A percentile compares a stretch with the other conserved stretches of the same genome.
Evolutionary conservation across 2,797 vertebrate species (phyloP).

Genomic region (Percopsis omiscomaycus): DNA sequence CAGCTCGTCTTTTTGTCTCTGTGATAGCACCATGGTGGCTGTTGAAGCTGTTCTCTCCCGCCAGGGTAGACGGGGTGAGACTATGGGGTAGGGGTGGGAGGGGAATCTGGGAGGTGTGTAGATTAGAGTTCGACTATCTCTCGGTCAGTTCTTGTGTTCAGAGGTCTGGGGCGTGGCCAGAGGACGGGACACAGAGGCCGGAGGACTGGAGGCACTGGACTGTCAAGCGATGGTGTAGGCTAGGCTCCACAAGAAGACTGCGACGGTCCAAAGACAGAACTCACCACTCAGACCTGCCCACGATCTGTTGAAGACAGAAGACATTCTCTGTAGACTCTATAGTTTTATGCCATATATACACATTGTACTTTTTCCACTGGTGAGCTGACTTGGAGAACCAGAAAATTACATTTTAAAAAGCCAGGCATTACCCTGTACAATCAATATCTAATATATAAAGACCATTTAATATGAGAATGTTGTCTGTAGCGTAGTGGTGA

Average conservation of each 20-base stretch:
- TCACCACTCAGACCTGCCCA: slow-evolving; percentile 48
- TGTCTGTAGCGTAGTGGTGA: no score
- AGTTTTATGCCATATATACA: no score
- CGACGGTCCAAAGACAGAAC: slow-evolving; percentile 15
- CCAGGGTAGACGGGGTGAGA: slow-evolving; percentile 69
- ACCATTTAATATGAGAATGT: no score
- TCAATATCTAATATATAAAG: no score
- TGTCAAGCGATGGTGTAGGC: slow-evolving; percentile 21
- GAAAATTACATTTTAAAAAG: no score
- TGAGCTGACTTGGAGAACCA: no score
- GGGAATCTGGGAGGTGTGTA: slow-evolving; percentile 17
- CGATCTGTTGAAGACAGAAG: slow-evolving; percentile 49
- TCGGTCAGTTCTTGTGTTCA: slow-evolving; percentile 47
- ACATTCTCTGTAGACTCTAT: no score
- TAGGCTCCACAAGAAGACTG: slow-evolving; percentile 39
- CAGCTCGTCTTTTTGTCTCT: slow-evolving; percentile 99
- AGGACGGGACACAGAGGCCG: slow-evolving; percentile 53
- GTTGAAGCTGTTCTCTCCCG: slow-evolving; percentile 77
- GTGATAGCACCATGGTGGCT: slow-evolving; percentile 98
- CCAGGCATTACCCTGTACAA: no score
- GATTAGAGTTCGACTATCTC: slow-evolving; percentile 48
- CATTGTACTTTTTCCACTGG: no score
- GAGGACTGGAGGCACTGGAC: slow-evolving; percentile 35
- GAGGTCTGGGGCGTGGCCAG: slow-evolving; percentile 55
- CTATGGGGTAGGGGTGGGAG: slow-evolving; percentile 48